Conservation (phyloP, 2,888 invertebrate genomes). For the Cabera pusaria region DNA sequence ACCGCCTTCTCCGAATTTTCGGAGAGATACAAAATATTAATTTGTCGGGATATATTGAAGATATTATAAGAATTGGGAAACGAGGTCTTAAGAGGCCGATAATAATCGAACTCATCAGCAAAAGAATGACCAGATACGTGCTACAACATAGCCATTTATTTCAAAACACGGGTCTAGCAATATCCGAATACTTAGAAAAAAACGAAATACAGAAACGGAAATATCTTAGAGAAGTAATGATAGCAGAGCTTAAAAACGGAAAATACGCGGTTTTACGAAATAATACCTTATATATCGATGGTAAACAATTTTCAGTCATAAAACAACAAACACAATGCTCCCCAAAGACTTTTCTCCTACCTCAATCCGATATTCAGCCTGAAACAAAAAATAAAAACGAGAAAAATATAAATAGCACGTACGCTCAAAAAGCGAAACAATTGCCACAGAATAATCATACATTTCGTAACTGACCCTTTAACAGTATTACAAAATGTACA, state of each 20-base stretch:
- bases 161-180: constrained; percentile 2
- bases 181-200: constrained; percentile 3
- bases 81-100: constrained; percentile 2
- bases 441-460: not conserved
- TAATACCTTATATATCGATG: constrained; percentile 2
- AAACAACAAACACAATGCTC: not conserved
- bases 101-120: constrained; percentile 6
- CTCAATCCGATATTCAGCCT: no score
- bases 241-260: constrained; percentile 2
- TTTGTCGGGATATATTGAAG: constrained; percentile 6
- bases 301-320: not conserved
- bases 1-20: not conserved
- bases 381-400: not conserved
- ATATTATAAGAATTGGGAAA: constrained; percentile 3
- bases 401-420: not conserved
- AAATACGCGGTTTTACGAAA: constrained; percentile 8
- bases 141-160: not conserved
- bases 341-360: not conserved
- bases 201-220: not conserved
- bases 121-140: constrained; percentile 3
- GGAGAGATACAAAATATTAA: constrained; percentile 4
- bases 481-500: constrained; percentile 9
- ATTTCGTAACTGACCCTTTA: constrained; percentile 3
- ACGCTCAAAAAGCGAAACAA: not conserved
- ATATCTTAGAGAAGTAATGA: not conserved